These are phyloP conservation scores for Alligator mississippiensis DNA, from an alignment of 2,113 vertebrate species.

Conservation along the genomic window DNA sequence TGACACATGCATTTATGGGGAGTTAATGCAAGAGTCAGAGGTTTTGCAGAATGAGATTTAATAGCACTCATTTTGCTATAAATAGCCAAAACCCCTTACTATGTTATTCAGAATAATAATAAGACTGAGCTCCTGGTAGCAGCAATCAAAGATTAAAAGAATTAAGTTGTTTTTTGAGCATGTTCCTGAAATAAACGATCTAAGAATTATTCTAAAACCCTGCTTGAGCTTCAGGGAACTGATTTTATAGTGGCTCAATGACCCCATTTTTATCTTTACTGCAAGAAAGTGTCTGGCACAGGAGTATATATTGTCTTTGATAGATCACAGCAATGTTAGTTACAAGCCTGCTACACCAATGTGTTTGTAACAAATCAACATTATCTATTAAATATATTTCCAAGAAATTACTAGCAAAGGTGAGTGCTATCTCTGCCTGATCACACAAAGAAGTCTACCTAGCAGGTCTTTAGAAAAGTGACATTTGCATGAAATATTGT, in stretches of 20 bases:
- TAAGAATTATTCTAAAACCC: neutral
- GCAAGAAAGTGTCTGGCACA: neutral
- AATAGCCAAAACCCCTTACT: neutral
- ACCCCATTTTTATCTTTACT: neutral
- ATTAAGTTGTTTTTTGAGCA: neutral
- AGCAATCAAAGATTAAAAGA: neutral
- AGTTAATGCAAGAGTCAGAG: neutral
- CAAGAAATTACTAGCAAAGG: neutral
- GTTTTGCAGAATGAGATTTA: neutral
- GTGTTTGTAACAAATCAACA: neutral
- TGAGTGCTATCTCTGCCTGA: neutral
- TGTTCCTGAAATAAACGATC: conserved; percentile 9
- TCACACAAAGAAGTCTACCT: neutral
- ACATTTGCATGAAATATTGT: too few relatives aligned
- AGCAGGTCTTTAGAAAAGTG: too few relatives aligned
- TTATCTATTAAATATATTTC: neutral
- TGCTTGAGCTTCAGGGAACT: neutral
- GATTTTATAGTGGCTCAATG: neutral
- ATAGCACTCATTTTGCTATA: neutral
- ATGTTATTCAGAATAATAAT: neutral
- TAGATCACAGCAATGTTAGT: neutral
- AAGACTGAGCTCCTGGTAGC: neutral
- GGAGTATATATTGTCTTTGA: neutral
- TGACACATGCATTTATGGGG: too few relatives aligned
- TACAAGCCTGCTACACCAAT: neutral